Conservation (phyloP, 2,797 vertebrate species). For the Gorsachius magnificus region DNA sequence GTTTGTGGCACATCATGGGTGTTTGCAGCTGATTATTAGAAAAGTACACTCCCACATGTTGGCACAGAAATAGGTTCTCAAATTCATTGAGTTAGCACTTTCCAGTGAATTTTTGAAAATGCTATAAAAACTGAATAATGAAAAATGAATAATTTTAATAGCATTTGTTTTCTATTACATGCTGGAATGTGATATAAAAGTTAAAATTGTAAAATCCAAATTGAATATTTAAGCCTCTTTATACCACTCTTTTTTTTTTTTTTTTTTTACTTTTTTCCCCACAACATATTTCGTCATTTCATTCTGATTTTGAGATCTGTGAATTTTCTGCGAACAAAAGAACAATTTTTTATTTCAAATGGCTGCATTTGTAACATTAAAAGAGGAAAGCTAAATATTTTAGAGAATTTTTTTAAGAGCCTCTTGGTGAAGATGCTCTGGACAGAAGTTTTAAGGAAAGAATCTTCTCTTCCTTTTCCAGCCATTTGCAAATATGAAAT, state of each 20-base stretch:
- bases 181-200: not conserved
- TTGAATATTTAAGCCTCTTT: not conserved
- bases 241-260: not conserved
- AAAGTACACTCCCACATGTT: not conserved
- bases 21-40: not conserved
- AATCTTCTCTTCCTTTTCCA: not conserved
- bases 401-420: not conserved
- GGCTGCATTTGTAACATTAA: not conserved
- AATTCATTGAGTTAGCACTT: not conserved
- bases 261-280: not conserved
- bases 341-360: not conserved
- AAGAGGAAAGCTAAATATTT: not conserved
- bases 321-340: not conserved
- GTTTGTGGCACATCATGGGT: not conserved
- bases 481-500: not conserved
- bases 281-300: not conserved
- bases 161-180: not conserved
- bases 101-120: not conserved
- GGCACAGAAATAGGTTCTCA: not conserved
- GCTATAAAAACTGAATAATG: not conserved
- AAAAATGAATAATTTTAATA: not conserved
- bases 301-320: not conserved
- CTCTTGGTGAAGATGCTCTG: not conserved
- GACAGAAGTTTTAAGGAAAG: not conserved
- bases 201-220: not conserved